Percentiles rank a stretch among this genome's conserved stretches.
These are phyloP conservation scores for Sebastes diploproa DNA, from an alignment of 2,797 vertebrate genomes.

Conservation along the genomic window DNA sequence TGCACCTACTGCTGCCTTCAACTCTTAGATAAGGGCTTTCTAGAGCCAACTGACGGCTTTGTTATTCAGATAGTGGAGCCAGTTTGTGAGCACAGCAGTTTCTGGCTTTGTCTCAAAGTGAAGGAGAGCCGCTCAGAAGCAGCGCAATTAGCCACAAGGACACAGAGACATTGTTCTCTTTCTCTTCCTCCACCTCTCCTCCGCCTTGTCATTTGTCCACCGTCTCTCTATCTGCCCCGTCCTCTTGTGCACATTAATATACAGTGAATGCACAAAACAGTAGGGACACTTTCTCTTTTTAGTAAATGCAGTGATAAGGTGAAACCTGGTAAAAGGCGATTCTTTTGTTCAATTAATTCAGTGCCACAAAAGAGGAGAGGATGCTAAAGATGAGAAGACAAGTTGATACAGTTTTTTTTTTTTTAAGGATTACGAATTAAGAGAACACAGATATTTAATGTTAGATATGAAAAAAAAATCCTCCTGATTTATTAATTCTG, in stretches of 20 bases:
- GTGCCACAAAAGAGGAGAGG: neutral
- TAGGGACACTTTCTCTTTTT: neutral
- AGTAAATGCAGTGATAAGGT: neutral
- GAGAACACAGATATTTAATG: neutral
- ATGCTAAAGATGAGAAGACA: neutral
- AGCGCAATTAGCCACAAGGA: conserved; percentile 66
- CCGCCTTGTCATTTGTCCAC: conserved; percentile 4
- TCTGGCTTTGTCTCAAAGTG: conserved; percentile 62
- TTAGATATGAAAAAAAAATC: neutral
- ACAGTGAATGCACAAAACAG: conserved; percentile 7
- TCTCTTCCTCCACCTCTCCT: conserved; percentile 30
- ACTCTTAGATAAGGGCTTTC: conserved; percentile 51
- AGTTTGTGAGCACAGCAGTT: conserved; percentile 57
- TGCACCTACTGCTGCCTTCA: conserved; percentile 51
- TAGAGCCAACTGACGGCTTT: conserved; percentile 33
- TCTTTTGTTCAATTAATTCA: neutral
- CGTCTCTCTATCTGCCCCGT: neutral
- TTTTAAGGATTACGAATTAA: neutral
- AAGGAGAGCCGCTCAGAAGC: conserved; percentile 35
- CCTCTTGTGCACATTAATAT: conserved; percentile 5
- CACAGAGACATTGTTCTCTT: conserved; percentile 48
- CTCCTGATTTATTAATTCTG: neutral
- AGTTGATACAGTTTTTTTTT: neutral
- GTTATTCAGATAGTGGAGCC: conserved; percentile 53
- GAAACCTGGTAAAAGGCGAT: conserved; percentile 6